phyloP scores from a whole-genome alignment of 2,888 invertebrate genomes.

The Lasioglossum lativentre region DNA sequence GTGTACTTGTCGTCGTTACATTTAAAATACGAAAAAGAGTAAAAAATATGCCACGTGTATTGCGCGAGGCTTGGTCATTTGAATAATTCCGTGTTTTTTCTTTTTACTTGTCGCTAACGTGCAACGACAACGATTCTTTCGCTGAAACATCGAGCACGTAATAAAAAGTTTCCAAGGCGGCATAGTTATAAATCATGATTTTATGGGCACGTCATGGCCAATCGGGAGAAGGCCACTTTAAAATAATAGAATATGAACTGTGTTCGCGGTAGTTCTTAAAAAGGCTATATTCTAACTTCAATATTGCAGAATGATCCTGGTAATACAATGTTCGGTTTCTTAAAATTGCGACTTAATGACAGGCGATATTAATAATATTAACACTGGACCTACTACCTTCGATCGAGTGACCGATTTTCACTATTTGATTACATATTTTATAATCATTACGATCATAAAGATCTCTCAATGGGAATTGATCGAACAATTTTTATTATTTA shows the following conservation, averaged over 20 bases:
- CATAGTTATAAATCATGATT: slow-evolving; percentile 79
- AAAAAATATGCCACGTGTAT: background rate
- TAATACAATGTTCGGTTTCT: background rate
- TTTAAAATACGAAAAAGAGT: background rate
- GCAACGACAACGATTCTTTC: background rate
- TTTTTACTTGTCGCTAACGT: background rate
- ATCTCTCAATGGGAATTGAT: background rate
- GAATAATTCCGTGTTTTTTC: background rate
- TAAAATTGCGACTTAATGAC: background rate
- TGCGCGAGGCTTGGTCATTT: background rate
- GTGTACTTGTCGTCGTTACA: background rate
- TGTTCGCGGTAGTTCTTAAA: background rate
- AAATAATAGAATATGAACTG: slow-evolving; percentile 73
- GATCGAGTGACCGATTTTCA: background rate
- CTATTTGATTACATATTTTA: background rate
- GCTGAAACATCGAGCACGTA: slow-evolving; percentile 14
- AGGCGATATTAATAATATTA: background rate
- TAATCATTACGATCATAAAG: background rate
- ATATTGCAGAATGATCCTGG: background rate
- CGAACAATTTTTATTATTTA: background rate
- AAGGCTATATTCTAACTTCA: background rate
- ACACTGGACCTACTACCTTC: background rate
- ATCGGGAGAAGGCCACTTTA: slow-evolving; percentile 67
- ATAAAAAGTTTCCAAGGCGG: slow-evolving; percentile 68
- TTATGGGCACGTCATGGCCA: slow-evolving; percentile 79